Conservation (phyloP, 1,140 invertebrate species). For the Pristionchus pacificus region DNA sequence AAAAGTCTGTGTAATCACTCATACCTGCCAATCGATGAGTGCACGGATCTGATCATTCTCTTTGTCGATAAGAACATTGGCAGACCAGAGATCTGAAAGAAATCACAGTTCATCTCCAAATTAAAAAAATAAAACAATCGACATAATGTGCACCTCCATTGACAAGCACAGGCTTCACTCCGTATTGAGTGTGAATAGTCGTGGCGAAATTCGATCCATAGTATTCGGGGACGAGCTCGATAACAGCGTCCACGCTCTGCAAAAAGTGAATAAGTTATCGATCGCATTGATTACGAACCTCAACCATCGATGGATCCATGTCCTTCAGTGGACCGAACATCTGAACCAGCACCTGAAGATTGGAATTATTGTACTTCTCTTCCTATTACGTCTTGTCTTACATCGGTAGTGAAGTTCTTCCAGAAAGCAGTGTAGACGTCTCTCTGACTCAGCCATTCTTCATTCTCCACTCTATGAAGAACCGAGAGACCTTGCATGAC, state of each 20-base stretch:
- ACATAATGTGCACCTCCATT: background rate
- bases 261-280: too few species aligned
- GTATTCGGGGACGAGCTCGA: background rate
- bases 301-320: too few species aligned
- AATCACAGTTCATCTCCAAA: too few species aligned
- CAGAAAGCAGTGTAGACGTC: background rate
- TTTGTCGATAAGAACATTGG: background rate
- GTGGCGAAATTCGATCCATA: background rate
- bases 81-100: background rate
- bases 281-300: too few species aligned
- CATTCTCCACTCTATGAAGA: background rate
- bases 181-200: background rate
- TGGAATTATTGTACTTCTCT: too few species aligned
- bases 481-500: background rate
- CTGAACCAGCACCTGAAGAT: too few species aligned
- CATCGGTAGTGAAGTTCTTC: background rate
- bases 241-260: background rate
- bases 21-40: background rate
- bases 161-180: background rate
- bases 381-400: too few species aligned
- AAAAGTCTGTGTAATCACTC: too few species aligned
- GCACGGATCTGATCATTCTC: background rate
- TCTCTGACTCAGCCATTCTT: background rate
- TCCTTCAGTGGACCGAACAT: too few species aligned
- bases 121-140: background rate